Conservation (phyloP, 1,140 invertebrate species). For the Lordiphosa collinella region DNA sequence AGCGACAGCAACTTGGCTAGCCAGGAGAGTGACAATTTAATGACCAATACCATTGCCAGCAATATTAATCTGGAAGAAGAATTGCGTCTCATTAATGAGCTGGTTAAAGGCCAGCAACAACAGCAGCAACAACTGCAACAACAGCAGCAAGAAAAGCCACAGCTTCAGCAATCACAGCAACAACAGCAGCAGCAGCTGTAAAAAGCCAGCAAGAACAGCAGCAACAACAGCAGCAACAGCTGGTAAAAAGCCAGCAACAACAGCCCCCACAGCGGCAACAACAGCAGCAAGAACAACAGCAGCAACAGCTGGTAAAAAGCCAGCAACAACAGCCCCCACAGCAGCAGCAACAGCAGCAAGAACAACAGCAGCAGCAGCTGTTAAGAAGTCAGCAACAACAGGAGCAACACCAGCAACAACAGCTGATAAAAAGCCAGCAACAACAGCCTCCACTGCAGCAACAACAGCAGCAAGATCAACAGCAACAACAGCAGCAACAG, state of each 20-base stretch:
- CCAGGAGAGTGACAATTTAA: slow-evolving; percentile 61
- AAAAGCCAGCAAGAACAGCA: too few species aligned
- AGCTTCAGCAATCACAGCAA: too few species aligned
- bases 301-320: slow-evolving; percentile 62
- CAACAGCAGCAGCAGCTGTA: slow-evolving; percentile 36
- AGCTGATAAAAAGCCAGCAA: slow-evolving; percentile 62
- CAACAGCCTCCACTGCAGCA: slow-evolving; percentile 35
- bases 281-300: too few species aligned
- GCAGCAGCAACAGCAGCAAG: too few species aligned
- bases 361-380: slow-evolving; percentile 51
- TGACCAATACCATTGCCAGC: slow-evolving; percentile 60
- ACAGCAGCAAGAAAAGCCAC: too few species aligned
- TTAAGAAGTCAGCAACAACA: slow-evolving; percentile 53
- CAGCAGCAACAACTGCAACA: slow-evolving; percentile 42
- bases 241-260: slow-evolving; percentile 59
- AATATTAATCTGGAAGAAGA: slow-evolving; percentile 65
- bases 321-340: slow-evolving; percentile 35
- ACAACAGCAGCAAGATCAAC: too few species aligned
- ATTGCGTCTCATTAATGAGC: slow-evolving; percentile 70
- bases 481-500: slow-evolving; percentile 42
- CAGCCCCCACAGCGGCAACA: too few species aligned
- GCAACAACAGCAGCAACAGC: slow-evolving; percentile 42
- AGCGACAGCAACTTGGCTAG: slow-evolving; percentile 17
- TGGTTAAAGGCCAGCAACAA: slow-evolving; percentile 59
- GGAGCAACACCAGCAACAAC: too few species aligned